A percentile compares a stretch with the other conserved stretches of the same genome.
Conservation (phyloP, 1,140 invertebrate genomes). For the Drosophila lini region DNA sequence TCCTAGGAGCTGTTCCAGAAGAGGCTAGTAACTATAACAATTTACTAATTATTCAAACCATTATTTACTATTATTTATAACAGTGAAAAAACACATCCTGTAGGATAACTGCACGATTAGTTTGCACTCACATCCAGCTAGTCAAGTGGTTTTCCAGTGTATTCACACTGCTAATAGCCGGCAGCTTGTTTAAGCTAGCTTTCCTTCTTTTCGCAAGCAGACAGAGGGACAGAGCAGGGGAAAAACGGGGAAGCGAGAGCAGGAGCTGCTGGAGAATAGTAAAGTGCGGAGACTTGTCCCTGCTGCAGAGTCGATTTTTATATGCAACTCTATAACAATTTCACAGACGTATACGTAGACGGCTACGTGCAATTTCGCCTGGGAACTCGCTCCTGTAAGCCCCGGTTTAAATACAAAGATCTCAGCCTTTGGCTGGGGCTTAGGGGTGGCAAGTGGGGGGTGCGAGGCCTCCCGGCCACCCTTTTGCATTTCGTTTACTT, state of each 20-base stretch:
- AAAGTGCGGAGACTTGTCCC: slow-evolving; percentile 47
- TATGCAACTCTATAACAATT: slow-evolving; percentile 70
- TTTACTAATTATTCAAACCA: too few relatives aligned
- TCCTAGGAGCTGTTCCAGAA: not conserved
- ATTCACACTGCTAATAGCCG: slow-evolving; percentile 69
- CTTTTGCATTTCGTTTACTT: slow-evolving; percentile 70
- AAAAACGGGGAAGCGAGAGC: slow-evolving; percentile 1
- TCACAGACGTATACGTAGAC: slow-evolving; percentile 50
- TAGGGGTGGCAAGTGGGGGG: not conserved
- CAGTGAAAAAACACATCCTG: not conserved
- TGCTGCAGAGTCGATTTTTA: slow-evolving; percentile 69
- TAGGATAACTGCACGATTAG: not conserved
- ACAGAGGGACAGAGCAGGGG: slow-evolving; percentile 38
- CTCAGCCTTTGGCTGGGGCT: slow-evolving; percentile 28
- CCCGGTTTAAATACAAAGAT: slow-evolving; percentile 68
- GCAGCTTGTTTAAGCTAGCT: slow-evolving; percentile 68
- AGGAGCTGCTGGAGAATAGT: slow-evolving; percentile 3
- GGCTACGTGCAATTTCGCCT: slow-evolving; percentile 70
- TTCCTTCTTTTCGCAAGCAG: slow-evolving; percentile 31
- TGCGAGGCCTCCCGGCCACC: not conserved
- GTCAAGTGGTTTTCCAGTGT: slow-evolving; percentile 21
- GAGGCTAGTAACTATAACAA: too few relatives aligned
- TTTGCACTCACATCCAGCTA: not conserved
- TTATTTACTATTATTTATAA: not conserved
- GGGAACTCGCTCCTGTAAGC: slow-evolving; percentile 34